phyloP scores from a whole-genome alignment of 2,797 vertebrate species.

The Acanthurus leucopareius region DNA sequence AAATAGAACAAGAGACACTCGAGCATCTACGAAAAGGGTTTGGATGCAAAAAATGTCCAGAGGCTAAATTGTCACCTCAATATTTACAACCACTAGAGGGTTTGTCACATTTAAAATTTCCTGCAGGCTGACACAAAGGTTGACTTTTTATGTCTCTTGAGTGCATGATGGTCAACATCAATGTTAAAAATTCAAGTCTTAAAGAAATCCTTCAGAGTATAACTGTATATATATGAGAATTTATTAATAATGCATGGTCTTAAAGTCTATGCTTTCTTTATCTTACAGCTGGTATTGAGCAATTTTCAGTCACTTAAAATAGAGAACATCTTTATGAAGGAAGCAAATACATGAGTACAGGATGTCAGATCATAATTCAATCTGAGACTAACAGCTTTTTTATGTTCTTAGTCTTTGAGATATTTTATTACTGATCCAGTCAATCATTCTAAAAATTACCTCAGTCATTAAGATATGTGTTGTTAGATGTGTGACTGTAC shows the following conservation, averaged over 20 bases:
- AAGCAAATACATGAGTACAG: background rate
- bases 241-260: conserved; percentile 33
- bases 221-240: conserved; percentile 1
- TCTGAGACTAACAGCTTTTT: background rate
- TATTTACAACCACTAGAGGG: conserved; percentile 30
- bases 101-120: conserved; percentile 49
- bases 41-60: background rate
- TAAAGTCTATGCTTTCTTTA: background rate
- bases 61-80: conserved; percentile 30
- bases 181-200: conserved; percentile 21
- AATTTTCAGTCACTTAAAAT: background rate
- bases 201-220: conserved; percentile 28
- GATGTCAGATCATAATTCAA: conserved; percentile 6
- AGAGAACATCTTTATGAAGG: background rate
- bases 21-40: background rate
- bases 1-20: conserved; percentile 9
- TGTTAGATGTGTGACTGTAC: conserved; percentile 17
- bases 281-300: background rate
- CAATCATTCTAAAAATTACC: conserved; percentile 20
- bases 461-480: background rate
- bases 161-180: conserved; percentile 18
- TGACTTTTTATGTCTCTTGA: conserved; percentile 31
- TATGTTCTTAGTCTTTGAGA: background rate
- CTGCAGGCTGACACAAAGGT: conserved; percentile 20
- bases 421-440: conserved; percentile 10